Conservation (phyloP, 2,888 invertebrate species). For the Argyresthia goedartella region DNA sequence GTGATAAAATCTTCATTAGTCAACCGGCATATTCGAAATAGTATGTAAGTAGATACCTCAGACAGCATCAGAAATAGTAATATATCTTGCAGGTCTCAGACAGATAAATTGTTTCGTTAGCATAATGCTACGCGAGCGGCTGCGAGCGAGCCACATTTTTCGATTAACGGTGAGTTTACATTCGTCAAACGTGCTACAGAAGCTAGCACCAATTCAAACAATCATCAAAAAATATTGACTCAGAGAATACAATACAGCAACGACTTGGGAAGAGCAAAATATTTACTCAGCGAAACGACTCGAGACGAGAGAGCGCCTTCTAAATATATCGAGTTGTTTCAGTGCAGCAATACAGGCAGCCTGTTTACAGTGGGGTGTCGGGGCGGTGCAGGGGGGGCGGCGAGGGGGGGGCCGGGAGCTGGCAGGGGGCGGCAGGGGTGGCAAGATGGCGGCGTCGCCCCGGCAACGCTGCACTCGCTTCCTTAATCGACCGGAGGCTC, state of each 20-base stretch:
- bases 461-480: conserved; percentile 68
- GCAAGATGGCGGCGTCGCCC: conserved; percentile 66
- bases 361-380: conserved; percentile 54
- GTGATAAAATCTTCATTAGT: too few species aligned
- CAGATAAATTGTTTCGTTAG: too few species aligned
- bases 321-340: conserved; percentile 66
- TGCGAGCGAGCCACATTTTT: too few species aligned
- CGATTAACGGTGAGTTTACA: too few species aligned
- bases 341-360: conserved; percentile 63
- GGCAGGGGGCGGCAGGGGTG: conserved; percentile 26
- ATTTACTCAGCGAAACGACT: conserved; percentile 37
- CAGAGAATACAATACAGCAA: not conserved
- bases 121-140: too few species aligned
- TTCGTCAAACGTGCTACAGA: too few species aligned
- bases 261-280: not conserved
- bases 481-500: conserved; percentile 67
- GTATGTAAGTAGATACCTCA: too few species aligned
- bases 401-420: conserved; percentile 7
- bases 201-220: too few species aligned
- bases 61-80: too few species aligned
- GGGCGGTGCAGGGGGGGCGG: conserved; percentile 17
- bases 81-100: too few species aligned
- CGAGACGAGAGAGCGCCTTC: conserved; percentile 34
- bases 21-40: too few species aligned
- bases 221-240: not conserved